phyloP scores from a whole-genome alignment of 1,140 invertebrate genomes.

The Drosophila kepulauana region DNA sequence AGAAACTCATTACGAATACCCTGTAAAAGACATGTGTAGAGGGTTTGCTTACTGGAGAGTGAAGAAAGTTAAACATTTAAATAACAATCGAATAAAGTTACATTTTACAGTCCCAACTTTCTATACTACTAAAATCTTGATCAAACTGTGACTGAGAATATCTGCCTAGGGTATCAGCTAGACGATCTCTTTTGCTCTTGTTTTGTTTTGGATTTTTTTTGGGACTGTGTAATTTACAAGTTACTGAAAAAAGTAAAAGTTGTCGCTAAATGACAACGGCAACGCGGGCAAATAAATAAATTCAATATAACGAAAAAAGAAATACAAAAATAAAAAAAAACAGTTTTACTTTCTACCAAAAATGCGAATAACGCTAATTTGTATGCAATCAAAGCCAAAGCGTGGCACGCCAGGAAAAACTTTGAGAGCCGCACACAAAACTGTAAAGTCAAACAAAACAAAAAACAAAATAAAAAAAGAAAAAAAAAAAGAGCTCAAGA shows the following conservation, averaged over 20 bases:
- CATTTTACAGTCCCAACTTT: too few relatives aligned
- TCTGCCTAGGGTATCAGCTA: too few relatives aligned
- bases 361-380: conserved; percentile 80
- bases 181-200: too few relatives aligned
- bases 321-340: conserved; percentile 36
- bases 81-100: too few relatives aligned
- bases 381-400: conserved; percentile 71
- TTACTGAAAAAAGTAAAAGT: conserved; percentile 78
- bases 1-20: conserved; percentile 16
- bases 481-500: conserved; percentile 24
- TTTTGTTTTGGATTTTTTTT: conserved; percentile 35
- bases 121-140: too few relatives aligned
- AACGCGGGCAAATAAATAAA: conserved; percentile 74
- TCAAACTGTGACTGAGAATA: too few relatives aligned
- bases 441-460: conserved; percentile 28
- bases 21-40: neutral
- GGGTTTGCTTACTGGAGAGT: neutral
- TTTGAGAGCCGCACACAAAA: conserved; percentile 35
- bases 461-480: neutral
- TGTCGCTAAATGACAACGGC: conserved; percentile 42
- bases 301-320: conserved; percentile 56
- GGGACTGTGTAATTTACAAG: conserved; percentile 69
- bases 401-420: conserved; percentile 50
- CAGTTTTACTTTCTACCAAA: conserved; percentile 82
- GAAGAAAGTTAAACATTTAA: neutral